Evolutionary conservation across 2,888 invertebrate genomes (phyloP).

Genomic region (Andrena hattorfiana): DNA sequence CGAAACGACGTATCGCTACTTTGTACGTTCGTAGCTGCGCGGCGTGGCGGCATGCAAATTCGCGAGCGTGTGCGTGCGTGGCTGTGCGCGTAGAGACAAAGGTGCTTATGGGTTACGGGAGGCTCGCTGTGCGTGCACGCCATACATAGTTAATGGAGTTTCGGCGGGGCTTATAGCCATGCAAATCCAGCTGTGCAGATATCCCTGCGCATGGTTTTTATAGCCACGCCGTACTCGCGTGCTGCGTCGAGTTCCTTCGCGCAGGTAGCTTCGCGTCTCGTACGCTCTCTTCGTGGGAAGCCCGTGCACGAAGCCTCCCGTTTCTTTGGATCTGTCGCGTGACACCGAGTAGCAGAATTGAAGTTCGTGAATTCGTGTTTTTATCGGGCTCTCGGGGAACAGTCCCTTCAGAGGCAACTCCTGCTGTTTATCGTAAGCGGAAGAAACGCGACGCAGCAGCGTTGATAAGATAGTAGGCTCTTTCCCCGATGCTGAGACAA

Average conservation of each 20-base stretch:
- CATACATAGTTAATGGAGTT: slow-evolving; percentile 65
- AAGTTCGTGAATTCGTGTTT: neutral
- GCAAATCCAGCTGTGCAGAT: slow-evolving; percentile 61
- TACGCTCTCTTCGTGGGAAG: neutral
- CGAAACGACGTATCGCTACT: slow-evolving; percentile 22
- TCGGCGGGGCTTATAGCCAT: slow-evolving; percentile 51
- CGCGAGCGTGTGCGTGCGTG: slow-evolving; percentile 5
- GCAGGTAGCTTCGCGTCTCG: neutral
- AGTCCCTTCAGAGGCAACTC: neutral
- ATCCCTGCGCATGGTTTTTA: slow-evolving; percentile 43
- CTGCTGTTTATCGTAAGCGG: slow-evolving; percentile 41
- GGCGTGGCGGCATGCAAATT: slow-evolving; percentile 49
- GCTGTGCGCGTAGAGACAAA: slow-evolving; percentile 60
- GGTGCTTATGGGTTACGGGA: slow-evolving; percentile 64
- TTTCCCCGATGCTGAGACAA: slow-evolving; percentile 14
- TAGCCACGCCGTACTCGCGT: slow-evolving; percentile 13
- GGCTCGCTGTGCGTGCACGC: slow-evolving; percentile 61
- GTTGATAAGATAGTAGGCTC: slow-evolving; percentile 37
- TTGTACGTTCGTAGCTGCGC: slow-evolving; percentile 37
- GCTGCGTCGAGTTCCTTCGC: neutral
- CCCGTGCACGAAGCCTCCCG: neutral
- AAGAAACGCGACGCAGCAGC: slow-evolving; percentile 28
- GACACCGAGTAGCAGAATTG: neutral
- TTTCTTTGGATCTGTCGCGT: neutral
- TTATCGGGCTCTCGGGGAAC: too few relatives aligned